phyloP scores from a whole-genome alignment of 2,888 invertebrate genomes.

The Masnerella sp. region DNA sequence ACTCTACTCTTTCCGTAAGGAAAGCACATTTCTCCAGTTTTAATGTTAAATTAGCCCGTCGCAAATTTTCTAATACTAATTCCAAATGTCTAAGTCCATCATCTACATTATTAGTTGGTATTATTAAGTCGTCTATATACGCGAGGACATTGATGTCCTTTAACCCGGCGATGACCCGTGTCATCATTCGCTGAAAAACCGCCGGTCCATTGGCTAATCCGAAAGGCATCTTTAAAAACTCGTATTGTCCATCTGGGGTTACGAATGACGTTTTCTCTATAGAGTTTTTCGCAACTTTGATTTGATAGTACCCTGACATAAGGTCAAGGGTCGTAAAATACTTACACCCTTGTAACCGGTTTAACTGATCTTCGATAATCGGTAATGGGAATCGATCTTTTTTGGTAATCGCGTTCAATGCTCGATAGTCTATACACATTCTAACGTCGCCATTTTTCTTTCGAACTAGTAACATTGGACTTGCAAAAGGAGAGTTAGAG shows the following conservation, averaged over 20 bases:
- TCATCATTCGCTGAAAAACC: no score
- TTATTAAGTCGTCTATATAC: slow-evolving; percentile 18
- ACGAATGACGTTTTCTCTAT: slow-evolving; percentile 67
- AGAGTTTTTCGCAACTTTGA: slow-evolving; percentile 62
- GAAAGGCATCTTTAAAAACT: slow-evolving; percentile 12
- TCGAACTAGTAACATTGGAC: neutral
- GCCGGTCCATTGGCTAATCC: slow-evolving; percentile 7
- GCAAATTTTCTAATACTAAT: neutral
- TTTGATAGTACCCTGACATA: slow-evolving; percentile 66
- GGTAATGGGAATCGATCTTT: slow-evolving; percentile 62
- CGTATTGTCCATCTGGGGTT: slow-evolving; percentile 58
- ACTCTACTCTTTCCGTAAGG: slow-evolving; percentile 63
- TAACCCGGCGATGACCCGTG: no score
- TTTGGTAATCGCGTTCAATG: slow-evolving; percentile 64
- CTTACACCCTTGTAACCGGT: slow-evolving; percentile 61
- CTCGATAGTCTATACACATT: slow-evolving; percentile 65
- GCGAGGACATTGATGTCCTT: neutral
- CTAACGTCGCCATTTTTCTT: slow-evolving; percentile 63
- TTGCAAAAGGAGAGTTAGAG: neutral
- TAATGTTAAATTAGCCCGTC: slow-evolving; percentile 54
- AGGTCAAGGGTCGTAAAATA: slow-evolving; percentile 66
- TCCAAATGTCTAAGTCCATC: neutral
- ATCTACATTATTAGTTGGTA: neutral
- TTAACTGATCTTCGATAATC: slow-evolving; percentile 64
- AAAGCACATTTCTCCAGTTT: slow-evolving; percentile 68